Evolutionary conservation across 37 sponge, comb jelly and placozoan genomes (phyloP).

Genomic region (Bolinopsis microptera): DNA sequence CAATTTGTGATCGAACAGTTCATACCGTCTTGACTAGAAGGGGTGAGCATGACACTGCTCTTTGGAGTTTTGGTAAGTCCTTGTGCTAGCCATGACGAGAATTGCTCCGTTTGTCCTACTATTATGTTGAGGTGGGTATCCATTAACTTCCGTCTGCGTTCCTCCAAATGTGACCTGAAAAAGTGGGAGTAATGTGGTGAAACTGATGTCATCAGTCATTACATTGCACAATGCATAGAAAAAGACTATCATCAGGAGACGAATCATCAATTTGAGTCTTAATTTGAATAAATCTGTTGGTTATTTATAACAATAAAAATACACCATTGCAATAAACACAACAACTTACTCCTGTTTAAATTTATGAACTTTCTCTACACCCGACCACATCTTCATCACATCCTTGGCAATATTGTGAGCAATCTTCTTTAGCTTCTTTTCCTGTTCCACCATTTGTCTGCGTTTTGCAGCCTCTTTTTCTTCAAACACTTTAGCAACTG

Average conservation of each 20-base stretch:
- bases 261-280: too few species aligned
- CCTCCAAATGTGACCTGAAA: slow-evolving; percentile 73
- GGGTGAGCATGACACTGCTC: slow-evolving; percentile 53
- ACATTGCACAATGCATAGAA: too few species aligned
- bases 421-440: slow-evolving; percentile 76
- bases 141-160: slow-evolving; percentile 80
- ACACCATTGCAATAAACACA: too few species aligned
- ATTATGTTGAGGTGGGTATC: slow-evolving; percentile 89
- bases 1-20: too few species aligned
- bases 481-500: slow-evolving; percentile 72
- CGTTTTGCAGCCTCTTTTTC: slow-evolving; percentile 72
- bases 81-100: slow-evolving; percentile 91
- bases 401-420: slow-evolving; percentile 91
- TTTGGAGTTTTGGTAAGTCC: slow-evolving; percentile 66
- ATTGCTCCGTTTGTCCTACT: slow-evolving; percentile 94
- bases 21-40: slow-evolving; percentile 50
- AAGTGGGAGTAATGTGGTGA: slow-evolving; percentile 69
- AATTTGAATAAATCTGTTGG: too few species aligned
- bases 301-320: too few species aligned
- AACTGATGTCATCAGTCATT: too few species aligned
- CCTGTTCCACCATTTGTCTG: slow-evolving; percentile 76
- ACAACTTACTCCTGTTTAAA: slow-evolving; percentile 58
- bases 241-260: too few species aligned
- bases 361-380: slow-evolving; percentile 52
- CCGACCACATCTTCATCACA: slow-evolving; percentile 69